Evolutionary conservation across 2,113 vertebrate species (phyloP), one percentile per base, ranked within the genome.

Genomic region (Xiphias gladius): DNA sequence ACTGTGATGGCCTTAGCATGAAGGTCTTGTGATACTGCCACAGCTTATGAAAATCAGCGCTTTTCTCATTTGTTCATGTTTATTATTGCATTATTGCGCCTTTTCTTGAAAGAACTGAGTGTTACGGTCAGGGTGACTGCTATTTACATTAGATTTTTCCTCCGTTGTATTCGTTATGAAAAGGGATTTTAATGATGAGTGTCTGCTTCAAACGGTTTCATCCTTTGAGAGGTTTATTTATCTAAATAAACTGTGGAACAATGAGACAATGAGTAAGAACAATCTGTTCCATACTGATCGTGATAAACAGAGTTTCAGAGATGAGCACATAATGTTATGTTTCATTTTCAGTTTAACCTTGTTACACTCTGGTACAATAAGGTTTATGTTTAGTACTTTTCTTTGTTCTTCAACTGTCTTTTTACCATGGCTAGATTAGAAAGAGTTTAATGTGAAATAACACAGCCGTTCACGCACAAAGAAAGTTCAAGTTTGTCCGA

Each of bases 41-140:
- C 26, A 80, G 76, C 69, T 87, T 48, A 89, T 82, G 58, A 82
- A 82, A 86, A 63, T 55, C 62, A 68, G 22, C 64, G 54, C 35
- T 77, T 81, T 46, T 39, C 43, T 79, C 35, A 57, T 76, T 63
- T 62, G 22, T 64, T 28, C 2, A 9, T 28, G 7, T 75, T 58
- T 74, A 10, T 0, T 5, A 10, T 17, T 8, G 13, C 26, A 62
- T 83, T 39, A 54, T 73, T 58, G 16, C 10, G 1, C 7, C 1
- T 65, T 26, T 32, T 39, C 65, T 66, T n/a, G 4, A 80, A 76
- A 84, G 70, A 64, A 86, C 82, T 88, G 20, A 85, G 7, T 72
- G 84, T 77, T 12, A 79, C 20, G 20, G n/a, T 54, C 55, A 57
- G 65, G 64, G 24, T 16, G 24, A n/a, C 26, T 64, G 19, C 6